Percentiles rank a stretch among this genome's conserved stretches.
These are phyloP conservation scores for Acromyrmex charruanus DNA, from an alignment of 1,140 invertebrate species.

Conservation along the genomic window DNA sequence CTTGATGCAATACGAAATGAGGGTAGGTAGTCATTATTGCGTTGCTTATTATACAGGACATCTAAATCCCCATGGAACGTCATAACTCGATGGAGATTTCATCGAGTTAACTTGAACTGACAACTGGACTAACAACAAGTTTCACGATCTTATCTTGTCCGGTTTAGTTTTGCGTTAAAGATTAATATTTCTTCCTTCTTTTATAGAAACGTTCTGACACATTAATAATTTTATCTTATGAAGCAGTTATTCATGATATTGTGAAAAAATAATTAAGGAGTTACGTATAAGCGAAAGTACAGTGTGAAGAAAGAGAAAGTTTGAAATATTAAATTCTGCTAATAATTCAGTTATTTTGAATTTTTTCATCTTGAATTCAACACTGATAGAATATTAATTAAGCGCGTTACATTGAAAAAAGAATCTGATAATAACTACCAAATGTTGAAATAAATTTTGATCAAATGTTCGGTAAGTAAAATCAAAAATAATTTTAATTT, in stretches of 20 bases:
- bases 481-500: too few relatives aligned
- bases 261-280: not conserved
- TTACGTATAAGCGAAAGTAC: not conserved
- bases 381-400: not conserved
- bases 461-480: too few relatives aligned
- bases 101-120: slow-evolving; percentile 40
- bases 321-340: not conserved
- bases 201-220: not conserved
- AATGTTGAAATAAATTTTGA: too few relatives aligned
- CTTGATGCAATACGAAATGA: slow-evolving; percentile 44
- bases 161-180: not conserved
- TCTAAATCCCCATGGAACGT: slow-evolving; percentile 40
- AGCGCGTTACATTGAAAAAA: not conserved
- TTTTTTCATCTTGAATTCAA: not conserved
- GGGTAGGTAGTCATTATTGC: slow-evolving; percentile 13
- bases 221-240: not conserved
- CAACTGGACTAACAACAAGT: slow-evolving; percentile 4
- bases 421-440: too few relatives aligned
- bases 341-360: not conserved
- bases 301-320: not conserved
- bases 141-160: slow-evolving; percentile 6
- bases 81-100: slow-evolving; percentile 33
- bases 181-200: slow-evolving; percentile 22
- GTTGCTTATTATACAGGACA: slow-evolving; percentile 37
- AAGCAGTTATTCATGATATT: not conserved